Evolutionary conservation across 2,888 invertebrate species (phyloP), one percentile per base, ranked within the genome.

Genomic region (Cacoxenus indagator): DNA sequence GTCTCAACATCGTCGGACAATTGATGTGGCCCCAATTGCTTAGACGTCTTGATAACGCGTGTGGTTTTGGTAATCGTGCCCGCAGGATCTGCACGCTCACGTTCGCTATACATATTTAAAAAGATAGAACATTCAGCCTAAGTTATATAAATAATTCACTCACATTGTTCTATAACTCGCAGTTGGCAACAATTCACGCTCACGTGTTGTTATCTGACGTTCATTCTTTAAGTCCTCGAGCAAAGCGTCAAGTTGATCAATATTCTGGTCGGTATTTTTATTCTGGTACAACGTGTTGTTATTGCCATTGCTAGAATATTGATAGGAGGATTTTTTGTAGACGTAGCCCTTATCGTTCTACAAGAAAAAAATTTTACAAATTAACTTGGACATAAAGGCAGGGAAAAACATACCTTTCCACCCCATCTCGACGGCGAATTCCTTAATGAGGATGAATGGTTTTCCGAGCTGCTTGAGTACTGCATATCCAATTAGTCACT

Each of bases 221-320:
- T 88, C 88, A 67, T 86, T 82, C 77, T 93, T 93, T 78, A 94
- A 88, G 85, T 94, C 94, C 76, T 93, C 93, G 66, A 94, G 89
- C 62, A 94, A 88, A 0, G 92, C 92, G 85, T 94, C 94, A 82
- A 94, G 87, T 85, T 94, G 93, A 78, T 93, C 93, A 59, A 94
- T 93, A 82, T 93, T 94, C 81, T 92, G 90, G 76, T 86, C 83
- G 24, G 78, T 68, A 24, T 80, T 72, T 69, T 79, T 83, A 71
- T 76, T 75, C 68, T 76, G 73, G 72, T 79, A 85, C n/a, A 78
- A 77, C 17, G 70, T 57, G 69, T 75, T 85, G 67, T 80, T 85
- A 69, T 82, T 82, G 55, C 83, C 85, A 0, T 85, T 70, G 67
- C 78, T 78, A 24, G 87, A 86, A 75, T 88, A 88, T 78, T 88